Evolutionary conservation across 2,797 vertebrate species (phyloP), one percentile per base, ranked within the genome.

Genomic region (Tragelaphus oryx): DNA sequence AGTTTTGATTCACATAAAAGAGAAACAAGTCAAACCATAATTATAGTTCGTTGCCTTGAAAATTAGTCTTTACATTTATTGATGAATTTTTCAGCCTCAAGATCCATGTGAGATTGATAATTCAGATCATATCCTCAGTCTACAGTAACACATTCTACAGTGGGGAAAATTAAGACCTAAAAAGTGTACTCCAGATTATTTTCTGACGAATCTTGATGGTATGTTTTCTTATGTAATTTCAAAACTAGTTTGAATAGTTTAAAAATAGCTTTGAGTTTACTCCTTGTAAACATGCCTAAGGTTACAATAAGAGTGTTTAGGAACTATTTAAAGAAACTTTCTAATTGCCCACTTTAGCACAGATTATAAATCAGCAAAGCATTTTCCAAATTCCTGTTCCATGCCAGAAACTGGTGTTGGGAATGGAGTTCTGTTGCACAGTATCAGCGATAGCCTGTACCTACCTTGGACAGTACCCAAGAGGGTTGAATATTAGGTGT

Each of bases 271-370:
- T 87, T 55, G 78, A 78, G 5, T 87, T 20, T 60, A 33, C 52
- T 91, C 5, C 50, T 91, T 75, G 10, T 79, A 95, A 92, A 20
- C 3, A 8, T 93, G 62, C 44, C 24, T 83, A 65, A 52, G 55
- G 92, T 96, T 95, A 89, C 20, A 90, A 54, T 89, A 91, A 87
- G 90, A 87, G n/a, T 96, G 71, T 94, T 89, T 93, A 84, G 89
- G 52, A 83, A 68, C 86, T 90, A 76, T 93, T 96, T 92, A 85
- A 90, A 92, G 65, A 76, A 95, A 18, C 26, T 79, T 95, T 94
- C 78, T 95, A 88, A 94, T 95, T 95, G 37, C 59, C 57, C 57
- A 91, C 93, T 96, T 93, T 86, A 91, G 79, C 82, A 88, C 11
- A 89, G 57, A 52, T 94, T 95, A 86, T 80, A 91, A 88, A 62